phyloP scores from a whole-genome alignment of 2,888 invertebrate species.

The Limnephilus lunatus region DNA sequence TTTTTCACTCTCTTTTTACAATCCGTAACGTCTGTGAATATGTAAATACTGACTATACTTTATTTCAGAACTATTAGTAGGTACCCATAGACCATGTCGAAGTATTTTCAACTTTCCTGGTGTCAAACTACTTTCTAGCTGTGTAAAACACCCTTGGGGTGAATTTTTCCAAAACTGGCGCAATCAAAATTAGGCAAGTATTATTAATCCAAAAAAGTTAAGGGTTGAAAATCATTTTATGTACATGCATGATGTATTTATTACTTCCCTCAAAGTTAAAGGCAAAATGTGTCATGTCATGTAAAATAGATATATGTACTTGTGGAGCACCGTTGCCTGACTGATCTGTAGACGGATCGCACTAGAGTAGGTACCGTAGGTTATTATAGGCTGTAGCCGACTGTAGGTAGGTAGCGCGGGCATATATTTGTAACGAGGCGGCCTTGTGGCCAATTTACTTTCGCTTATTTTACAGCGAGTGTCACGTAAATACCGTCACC shows the following conservation, averaged over 20 bases:
- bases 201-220: too few relatives aligned
- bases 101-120: not conserved
- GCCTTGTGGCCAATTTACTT: slow-evolving; percentile 57
- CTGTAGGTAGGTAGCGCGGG: slow-evolving; percentile 35
- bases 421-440: slow-evolving; percentile 46
- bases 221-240: not conserved
- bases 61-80: not conserved
- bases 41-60: not conserved
- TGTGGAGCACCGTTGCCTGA: not conserved
- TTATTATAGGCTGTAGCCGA: too few relatives aligned
- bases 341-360: not conserved
- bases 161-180: not conserved
- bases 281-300: not conserved
- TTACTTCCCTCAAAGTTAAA: too few relatives aligned
- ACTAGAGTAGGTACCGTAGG: not conserved
- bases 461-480: slow-evolving; percentile 53
- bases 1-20: not conserved
- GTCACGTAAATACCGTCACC: slow-evolving; percentile 50
- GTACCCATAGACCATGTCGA: too few relatives aligned
- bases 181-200: too few relatives aligned
- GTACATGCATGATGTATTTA: not conserved
- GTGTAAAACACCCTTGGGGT: not conserved
- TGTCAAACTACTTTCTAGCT: not conserved
- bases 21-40: not conserved
- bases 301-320: not conserved